Evolutionary conservation across 2,797 vertebrate species (phyloP).

Genomic region (Tolypeutes matacus): DNA sequence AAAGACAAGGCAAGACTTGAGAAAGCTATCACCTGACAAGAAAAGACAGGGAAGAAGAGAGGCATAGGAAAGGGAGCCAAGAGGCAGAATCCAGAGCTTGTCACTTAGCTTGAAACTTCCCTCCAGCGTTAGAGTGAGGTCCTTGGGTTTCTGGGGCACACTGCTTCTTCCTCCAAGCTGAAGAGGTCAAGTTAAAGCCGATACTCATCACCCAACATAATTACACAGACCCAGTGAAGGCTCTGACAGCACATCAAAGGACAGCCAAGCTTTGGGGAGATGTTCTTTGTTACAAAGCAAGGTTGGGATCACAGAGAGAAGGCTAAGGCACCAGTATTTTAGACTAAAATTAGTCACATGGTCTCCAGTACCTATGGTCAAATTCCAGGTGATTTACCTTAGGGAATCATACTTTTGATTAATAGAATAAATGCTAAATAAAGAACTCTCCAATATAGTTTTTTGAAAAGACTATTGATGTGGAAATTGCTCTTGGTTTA

Average conservation of each 20-base stretch:
- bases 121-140: background rate
- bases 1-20: background rate
- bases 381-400: slow-evolving; percentile 4
- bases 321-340: background rate
- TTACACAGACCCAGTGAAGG: background rate
- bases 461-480: background rate
- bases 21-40: slow-evolving; percentile 44
- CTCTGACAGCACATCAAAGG: slow-evolving; percentile 23
- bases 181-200: background rate
- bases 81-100: background rate
- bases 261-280: background rate
- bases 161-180: background rate
- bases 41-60: slow-evolving; percentile 18
- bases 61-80: background rate
- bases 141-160: background rate
- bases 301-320: background rate
- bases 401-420: background rate
- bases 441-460: background rate
- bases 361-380: background rate
- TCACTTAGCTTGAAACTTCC: background rate
- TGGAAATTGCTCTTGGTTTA: background rate
- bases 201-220: background rate
- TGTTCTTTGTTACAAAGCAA: background rate
- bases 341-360: background rate
- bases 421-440: background rate